Conservation (phyloP, 2,888 invertebrate species). For the Platycheirus albimanus region DNA sequence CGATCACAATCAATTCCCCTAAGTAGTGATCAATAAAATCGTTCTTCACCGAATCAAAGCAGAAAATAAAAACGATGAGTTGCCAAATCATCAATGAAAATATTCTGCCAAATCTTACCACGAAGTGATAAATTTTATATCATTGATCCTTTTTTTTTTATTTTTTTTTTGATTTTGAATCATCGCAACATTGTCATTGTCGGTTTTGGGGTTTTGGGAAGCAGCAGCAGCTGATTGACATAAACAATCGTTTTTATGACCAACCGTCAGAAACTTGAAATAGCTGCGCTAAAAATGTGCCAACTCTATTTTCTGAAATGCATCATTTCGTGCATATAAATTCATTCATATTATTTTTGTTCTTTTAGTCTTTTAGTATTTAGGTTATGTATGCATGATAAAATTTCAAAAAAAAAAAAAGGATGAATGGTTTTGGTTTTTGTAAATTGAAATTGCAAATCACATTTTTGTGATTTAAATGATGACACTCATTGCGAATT, state of each 20-base stretch:
- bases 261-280: constrained; percentile 11
- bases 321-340: constrained; percentile 29
- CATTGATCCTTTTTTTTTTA: constrained; percentile 44
- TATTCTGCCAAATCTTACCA: background rate
- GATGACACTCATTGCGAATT: background rate
- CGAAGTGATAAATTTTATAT: constrained; percentile 3
- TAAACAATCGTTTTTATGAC: constrained; percentile 61
- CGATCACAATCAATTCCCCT: constrained; percentile 20
- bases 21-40: constrained; percentile 50
- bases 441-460: background rate
- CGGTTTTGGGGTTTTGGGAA: background rate
- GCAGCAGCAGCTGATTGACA: constrained; percentile 37
- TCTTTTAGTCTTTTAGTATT: constrained; percentile 29
- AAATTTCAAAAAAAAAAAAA: background rate
- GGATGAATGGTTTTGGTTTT: background rate
- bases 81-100: constrained; percentile 31
- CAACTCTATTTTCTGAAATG: constrained; percentile 56
- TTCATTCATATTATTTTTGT: constrained; percentile 14
- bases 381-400: constrained; percentile 6
- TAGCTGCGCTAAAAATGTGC: constrained; percentile 15
- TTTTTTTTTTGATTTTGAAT: too few species aligned
- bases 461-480: background rate
- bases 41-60: constrained; percentile 23
- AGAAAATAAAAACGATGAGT: constrained; percentile 12
- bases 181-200: constrained; percentile 32